A percentile compares a stretch with the other conserved stretches of the same genome.
phyloP scores from a whole-genome alignment of 2,113 vertebrate species.

The Pipra filicauda region DNA sequence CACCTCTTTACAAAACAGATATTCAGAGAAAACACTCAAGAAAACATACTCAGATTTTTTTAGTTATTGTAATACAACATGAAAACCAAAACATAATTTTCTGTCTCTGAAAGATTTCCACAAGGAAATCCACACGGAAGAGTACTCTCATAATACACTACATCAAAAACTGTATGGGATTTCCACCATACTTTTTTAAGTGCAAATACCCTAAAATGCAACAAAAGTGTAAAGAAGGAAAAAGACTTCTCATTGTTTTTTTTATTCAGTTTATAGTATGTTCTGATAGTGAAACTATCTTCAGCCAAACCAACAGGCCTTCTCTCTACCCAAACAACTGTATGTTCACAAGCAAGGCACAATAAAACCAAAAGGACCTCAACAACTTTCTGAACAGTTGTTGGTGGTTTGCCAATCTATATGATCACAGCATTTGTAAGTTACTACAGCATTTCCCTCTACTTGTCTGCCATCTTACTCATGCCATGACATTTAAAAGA shows the following conservation, averaged over 20 bases:
- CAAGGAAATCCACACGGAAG: neutral
- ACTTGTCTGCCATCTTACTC: neutral
- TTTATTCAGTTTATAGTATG: neutral
- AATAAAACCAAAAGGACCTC: neutral
- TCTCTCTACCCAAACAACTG: neutral
- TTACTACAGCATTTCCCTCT: neutral
- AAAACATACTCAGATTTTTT: neutral
- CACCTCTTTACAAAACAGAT: neutral
- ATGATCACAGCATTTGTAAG: neutral
- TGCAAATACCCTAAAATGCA: neutral
- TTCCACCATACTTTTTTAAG: neutral
- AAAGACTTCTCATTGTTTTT: neutral
- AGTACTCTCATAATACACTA: neutral
- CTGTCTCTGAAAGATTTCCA: neutral
- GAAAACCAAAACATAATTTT: neutral
- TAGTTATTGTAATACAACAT: neutral
- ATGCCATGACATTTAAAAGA: neutral
- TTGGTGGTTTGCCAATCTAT: neutral
- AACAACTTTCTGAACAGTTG: constrained; percentile 9
- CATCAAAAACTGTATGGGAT: neutral
- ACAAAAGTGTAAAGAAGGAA: neutral
- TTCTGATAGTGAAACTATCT: neutral
- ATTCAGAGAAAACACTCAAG: neutral
- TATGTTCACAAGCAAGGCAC: neutral
- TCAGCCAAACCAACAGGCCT: neutral